Base-by-base conservation (phyloP, 2,797 vertebrate species). In the Esox lucius region DNA sequence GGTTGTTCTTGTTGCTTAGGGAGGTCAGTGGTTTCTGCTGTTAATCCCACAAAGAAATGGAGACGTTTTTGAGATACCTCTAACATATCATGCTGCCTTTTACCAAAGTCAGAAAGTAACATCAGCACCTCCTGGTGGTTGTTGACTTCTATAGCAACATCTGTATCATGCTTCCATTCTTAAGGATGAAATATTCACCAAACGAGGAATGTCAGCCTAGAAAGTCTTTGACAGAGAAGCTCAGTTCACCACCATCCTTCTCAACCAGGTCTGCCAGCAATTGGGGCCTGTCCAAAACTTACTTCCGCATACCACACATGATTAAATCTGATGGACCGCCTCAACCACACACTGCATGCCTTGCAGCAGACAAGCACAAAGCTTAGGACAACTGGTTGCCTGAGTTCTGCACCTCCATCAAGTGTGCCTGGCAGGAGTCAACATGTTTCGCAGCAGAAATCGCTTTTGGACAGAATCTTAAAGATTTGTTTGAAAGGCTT, bases 381-480 rank as follows among this genome's bases (percentile, higher is more conserved):
- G 8, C 17, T 11, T 75, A 77, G 77, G 46, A 78, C 24, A 51
- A 68, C 5, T 62, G 53, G 31, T 15, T 75, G 53, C 22, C 73
- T 9, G 70, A 72, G 16, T 75, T 79, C 31, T 19, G 9, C 1
- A 75, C 71, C 22, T 62, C 69, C 46, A 15, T 75, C 16, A 79
- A 75, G 39, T 33, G 62, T 2, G 9, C 62, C 33, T 39, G 65
- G 19, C 73, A 72, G 31, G 73, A 79, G 28, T 75, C 49, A 16
- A 79, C 49, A 0, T 26, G 62, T 56, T 24, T 75, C 0, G 72
- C 77, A 33, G 70, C 70, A 26, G 70, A 79, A 51, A n/a, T 79
- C 1, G 19, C 70, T 16, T 49, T 75, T 13, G 49, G 61, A 0
- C 11, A 8, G 2, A 56, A 56, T 5, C 39, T 53, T 0, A 56